Evolutionary conservation across 2,113 vertebrate species (phyloP).

Genomic region (Hippoglossus stenolepis): DNA sequence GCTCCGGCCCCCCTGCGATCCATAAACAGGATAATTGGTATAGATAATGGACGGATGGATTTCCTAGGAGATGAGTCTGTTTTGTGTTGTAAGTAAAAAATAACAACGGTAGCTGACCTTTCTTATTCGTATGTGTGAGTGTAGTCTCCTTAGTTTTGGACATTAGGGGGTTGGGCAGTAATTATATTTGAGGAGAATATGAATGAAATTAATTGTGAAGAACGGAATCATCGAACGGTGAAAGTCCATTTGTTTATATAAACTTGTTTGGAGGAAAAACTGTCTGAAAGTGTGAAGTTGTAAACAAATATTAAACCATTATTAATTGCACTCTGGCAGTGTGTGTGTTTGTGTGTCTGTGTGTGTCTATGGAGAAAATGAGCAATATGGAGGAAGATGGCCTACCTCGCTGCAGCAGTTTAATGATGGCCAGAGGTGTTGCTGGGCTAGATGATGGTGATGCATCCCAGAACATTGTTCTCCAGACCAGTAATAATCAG

Average conservation of each 20-base stretch:
- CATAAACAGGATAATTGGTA: too few species aligned
- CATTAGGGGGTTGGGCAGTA: too few species aligned
- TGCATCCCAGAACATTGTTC: slow-evolving; percentile 69
- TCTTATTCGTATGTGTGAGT: too few species aligned
- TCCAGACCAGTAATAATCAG: slow-evolving; percentile 74
- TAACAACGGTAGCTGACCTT: too few species aligned
- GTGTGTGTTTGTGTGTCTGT: too few species aligned
- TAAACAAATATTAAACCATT: slow-evolving; percentile 3
- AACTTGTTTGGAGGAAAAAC: not conserved
- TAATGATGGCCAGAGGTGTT: slow-evolving; percentile 76
- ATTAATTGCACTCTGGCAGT: too few species aligned
- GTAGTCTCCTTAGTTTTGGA: too few species aligned
- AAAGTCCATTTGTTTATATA: slow-evolving; percentile 17
- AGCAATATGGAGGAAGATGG: slow-evolving; percentile 56
- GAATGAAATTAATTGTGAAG: not conserved
- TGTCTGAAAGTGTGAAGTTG: not conserved
- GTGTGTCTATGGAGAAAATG: slow-evolving; percentile 27
- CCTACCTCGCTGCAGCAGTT: slow-evolving; percentile 51
- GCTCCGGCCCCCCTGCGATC: too few species aligned
- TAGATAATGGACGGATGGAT: too few species aligned
- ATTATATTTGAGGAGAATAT: too few species aligned
- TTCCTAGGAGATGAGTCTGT: too few species aligned
- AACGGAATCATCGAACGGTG: slow-evolving; percentile 10
- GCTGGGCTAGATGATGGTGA: slow-evolving; percentile 57
- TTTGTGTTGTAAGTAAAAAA: too few species aligned